Evolutionary conservation across 2,888 invertebrate genomes (phyloP).

Genomic region (Cremastobaeus sp.): DNA sequence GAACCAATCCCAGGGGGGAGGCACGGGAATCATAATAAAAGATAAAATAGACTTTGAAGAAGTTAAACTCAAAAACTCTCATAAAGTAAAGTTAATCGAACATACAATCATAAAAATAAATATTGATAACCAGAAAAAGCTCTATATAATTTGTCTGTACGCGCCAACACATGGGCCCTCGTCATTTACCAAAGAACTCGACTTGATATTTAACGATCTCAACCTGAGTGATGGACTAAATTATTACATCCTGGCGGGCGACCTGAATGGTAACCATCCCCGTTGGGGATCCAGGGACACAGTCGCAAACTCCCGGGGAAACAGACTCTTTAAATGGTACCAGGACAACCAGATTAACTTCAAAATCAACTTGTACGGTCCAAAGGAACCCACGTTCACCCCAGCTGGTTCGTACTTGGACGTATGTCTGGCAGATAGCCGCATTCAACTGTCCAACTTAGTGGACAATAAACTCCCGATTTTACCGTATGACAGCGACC

Average conservation of each 20-base stretch:
- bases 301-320: conserved; percentile 23
- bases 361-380: not conserved
- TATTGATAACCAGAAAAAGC: too few relatives aligned
- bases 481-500: conserved; percentile 33
- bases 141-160: too few relatives aligned
- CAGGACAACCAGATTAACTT: not conserved
- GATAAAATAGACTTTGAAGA: too few relatives aligned
- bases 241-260: conserved; percentile 55
- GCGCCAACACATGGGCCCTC: conserved; percentile 18
- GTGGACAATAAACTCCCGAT: not conserved
- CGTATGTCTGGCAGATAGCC: conserved; percentile 35
- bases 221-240: conserved; percentile 10
- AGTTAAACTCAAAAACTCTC: too few relatives aligned
- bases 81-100: too few relatives aligned
- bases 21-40: conserved; percentile 1
- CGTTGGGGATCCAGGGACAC: conserved; percentile 18
- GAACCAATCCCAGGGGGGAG: conserved; percentile 1
- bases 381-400: conserved; percentile 11
- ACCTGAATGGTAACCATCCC: too few relatives aligned
- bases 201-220: conserved; percentile 16
- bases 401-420: conserved; percentile 33
- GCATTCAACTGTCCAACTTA: conserved; percentile 15
- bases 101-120: too few relatives aligned
- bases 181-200: conserved; percentile 9
- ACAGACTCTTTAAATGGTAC: conserved; percentile 12